Evolutionary conservation across 2,113 vertebrate species (phyloP), one percentile per base, ranked within the genome.

Genomic region (Catharus minimus): DNA sequence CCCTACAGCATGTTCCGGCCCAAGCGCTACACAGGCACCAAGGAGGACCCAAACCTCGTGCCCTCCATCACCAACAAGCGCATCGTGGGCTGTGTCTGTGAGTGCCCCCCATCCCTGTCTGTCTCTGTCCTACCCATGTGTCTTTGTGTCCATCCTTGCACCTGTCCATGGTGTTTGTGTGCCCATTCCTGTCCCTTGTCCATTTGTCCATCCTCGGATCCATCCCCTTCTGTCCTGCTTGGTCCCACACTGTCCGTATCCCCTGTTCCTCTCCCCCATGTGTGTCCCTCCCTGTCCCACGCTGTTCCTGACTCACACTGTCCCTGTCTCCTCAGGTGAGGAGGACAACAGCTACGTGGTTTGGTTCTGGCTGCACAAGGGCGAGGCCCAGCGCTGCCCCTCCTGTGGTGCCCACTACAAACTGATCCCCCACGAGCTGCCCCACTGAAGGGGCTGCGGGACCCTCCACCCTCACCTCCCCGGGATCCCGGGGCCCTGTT

Each of bases 341-440:
- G 98, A 99, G 79, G 99, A 99, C 94, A 99, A 98, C 97, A 98
- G 98, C 0, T 86, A 86, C 4, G 96, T 99, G 27, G 93, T 98
- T 46, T 99, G 98, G 98, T 98, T 99, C 96, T 99, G 98, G 98
- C 95, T 99, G 44, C 98, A 98, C 56, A 88, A 98, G 80, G 99
- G 98, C 4, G 98, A 99, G 33, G 36, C 97, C 32, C 98, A 99
- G 93, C 97, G 98, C 72, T 99, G 98, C 93, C 98, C 98, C 0
- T 98, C 97, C 67, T 99, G 98, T 10, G 98, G 99, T 1, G 15
- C 98, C 68, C 97, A 99, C 95, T 99, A 98, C 96, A 98, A 98
- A 62, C 97, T 99, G 66, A 98, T 99, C 46, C 76, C 98, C 36
- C 98, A 98, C 2, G 92, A 97, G 50, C 21, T 97, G 77, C 94